Evolutionary conservation across 2,888 invertebrate species (phyloP), one percentile per base, ranked within the genome.

Genomic region (Lithophane leautieri): DNA sequence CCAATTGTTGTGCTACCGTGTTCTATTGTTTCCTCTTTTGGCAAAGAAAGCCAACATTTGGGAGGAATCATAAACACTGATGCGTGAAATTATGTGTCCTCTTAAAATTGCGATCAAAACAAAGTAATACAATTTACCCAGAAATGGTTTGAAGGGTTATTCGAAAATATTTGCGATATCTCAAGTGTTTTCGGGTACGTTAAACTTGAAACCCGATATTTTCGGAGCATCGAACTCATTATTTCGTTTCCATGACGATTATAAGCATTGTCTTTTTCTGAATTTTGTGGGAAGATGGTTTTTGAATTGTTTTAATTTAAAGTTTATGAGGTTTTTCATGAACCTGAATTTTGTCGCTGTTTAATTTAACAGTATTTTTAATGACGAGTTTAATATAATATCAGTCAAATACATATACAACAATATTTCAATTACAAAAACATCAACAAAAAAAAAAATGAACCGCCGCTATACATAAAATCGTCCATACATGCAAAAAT

Each of bases 111-210:
- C 50, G 34, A 70, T 44, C 44, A 22, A 78, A 44, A 73, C 34
- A 67, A 79, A 61, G 61, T 73, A 68, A 70, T 54, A 58, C 25
- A 65, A 75, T 83, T 69, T 47, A 42, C 14, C 12, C 25, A 56
- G 40, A 44, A 58, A 42, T 56, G 14, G 62, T 63, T 70, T 34
- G 65, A 72, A 56, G 61, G 65, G 52, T 70, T 47, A 72, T 71
- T 42, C 67, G n/a, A 73, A 84, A 84, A 76, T 78, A 87, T 85
- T 80, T 19, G 78, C 76, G 67, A 75, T 87, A 80, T 87, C 86
- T 87, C 73, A 74, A 78, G 56, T 73, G 66, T 67, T 67, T 70
- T 72, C 16, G 70, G 14, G 71, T 73, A 60, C 67, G 82, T 78
- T 83, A 78, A 79, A 80, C 81, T 73, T 78, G 85, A 82, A 79